Evolutionary conservation across 1,140 invertebrate genomes (phyloP).

Genomic region (Ylistrum balloti): DNA sequence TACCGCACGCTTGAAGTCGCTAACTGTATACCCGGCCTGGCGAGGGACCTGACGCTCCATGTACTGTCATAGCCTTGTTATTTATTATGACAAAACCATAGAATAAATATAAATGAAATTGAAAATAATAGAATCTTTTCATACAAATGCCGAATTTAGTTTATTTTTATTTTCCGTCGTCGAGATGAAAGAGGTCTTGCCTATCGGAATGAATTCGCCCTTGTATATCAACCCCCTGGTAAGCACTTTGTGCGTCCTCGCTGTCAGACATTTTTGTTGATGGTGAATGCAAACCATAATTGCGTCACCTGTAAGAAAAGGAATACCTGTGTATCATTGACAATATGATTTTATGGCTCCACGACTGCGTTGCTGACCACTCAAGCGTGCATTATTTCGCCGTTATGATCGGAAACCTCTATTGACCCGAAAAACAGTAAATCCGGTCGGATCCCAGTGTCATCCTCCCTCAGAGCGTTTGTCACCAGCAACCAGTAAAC

Average conservation of each 20-base stretch:
- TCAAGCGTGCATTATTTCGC: neutral
- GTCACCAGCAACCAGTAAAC: neutral
- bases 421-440: neutral
- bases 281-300: neutral
- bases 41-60: neutral
- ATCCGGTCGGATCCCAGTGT: neutral
- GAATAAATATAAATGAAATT: constrained; percentile 19
- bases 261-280: neutral
- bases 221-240: neutral
- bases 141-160: neutral
- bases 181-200: neutral
- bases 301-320: constrained; percentile 21
- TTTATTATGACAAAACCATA: neutral
- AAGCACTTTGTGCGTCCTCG: neutral
- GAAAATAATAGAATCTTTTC: neutral
- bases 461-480: neutral
- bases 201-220: neutral
- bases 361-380: neutral
- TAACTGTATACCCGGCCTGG: neutral
- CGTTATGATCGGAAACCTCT: constrained; percentile 25
- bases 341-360: constrained; percentile 1
- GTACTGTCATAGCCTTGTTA: neutral
- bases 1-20: neutral
- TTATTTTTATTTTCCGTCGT: constrained; percentile 1
- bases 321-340: constrained; percentile 1